These are phyloP conservation scores for Pandemis corylana DNA, from an alignment of 2,888 invertebrate genomes.

Conservation along the genomic window DNA sequence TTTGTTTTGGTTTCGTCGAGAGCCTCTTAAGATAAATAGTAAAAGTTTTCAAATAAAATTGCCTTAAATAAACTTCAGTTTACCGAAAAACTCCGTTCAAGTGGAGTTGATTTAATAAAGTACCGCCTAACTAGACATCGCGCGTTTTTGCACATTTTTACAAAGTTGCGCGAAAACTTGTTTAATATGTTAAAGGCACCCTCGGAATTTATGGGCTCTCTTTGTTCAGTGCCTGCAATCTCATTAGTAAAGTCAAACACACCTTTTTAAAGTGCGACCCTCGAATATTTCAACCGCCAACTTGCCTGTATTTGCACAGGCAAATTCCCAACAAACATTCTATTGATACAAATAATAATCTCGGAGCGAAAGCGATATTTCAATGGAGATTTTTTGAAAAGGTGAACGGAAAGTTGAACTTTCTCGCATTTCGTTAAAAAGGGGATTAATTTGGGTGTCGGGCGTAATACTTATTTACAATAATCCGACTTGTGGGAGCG, in stretches of 20 bases:
- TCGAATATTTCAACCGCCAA: constrained; percentile 59
- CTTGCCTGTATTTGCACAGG: constrained; percentile 69
- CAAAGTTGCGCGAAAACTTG: constrained; percentile 53
- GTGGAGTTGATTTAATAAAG: constrained; percentile 42
- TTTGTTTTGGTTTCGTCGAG: background rate
- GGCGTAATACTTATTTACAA: constrained; percentile 83
- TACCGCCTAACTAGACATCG: constrained; percentile 37
- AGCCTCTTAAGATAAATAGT: constrained; percentile 25
- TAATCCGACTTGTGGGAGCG: constrained; percentile 79
- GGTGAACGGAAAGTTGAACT: constrained; percentile 74
- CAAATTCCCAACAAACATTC: constrained; percentile 73
- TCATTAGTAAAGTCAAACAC: constrained; percentile 82
- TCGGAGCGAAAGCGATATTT: constrained; percentile 72
- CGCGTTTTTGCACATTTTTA: constrained; percentile 37
- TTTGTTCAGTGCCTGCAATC: constrained; percentile 64
- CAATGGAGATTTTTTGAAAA: constrained; percentile 66
- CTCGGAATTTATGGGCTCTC: constrained; percentile 56
- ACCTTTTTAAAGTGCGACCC: constrained; percentile 75
- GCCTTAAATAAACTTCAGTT: constrained; percentile 34
- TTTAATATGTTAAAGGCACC: constrained; percentile 62
- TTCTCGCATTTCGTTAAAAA: constrained; percentile 81
- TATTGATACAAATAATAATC: constrained; percentile 82
- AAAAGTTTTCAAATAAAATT: constrained; percentile 37
- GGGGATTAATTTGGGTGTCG: constrained; percentile 79
- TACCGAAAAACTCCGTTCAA: constrained; percentile 37